A percentile compares a stretch with the other conserved stretches of the same genome.
Evolutionary conservation across 2,797 vertebrate genomes (phyloP).

Genomic region (Sylvilagus floridanus): DNA sequence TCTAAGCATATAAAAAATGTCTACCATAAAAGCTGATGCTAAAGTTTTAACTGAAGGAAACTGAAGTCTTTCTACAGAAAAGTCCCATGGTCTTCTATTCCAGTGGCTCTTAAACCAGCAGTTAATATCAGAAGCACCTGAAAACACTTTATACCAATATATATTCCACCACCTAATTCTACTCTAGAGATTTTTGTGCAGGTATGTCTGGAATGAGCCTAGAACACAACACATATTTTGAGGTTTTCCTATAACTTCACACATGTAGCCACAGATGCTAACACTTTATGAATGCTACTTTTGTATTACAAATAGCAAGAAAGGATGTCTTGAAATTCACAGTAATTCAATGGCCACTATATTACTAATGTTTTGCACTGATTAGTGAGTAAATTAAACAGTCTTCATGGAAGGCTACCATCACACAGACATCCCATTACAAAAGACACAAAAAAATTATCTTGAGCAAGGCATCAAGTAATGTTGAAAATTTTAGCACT

Average conservation of each 20-base stretch:
- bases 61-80: not conserved
- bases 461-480: constrained; percentile 34
- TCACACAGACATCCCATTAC: constrained; percentile 9
- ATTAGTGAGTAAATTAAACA: constrained; percentile 32
- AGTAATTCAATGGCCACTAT: constrained; percentile 30
- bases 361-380: constrained; percentile 1
- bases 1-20: constrained; percentile 5
- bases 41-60: constrained; percentile 26
- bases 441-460: constrained; percentile 22
- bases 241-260: constrained; percentile 52
- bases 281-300: not conserved
- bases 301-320: not conserved
- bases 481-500: not conserved
- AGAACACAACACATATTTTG: not conserved
- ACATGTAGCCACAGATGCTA: not conserved
- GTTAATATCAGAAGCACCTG: constrained; percentile 8
- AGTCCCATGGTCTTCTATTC: not conserved
- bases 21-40: not conserved
- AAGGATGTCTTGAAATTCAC: constrained; percentile 22
- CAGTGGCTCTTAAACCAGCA: not conserved
- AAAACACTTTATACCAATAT: not conserved
- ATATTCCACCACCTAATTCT: not conserved
- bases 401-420: constrained; percentile 19
- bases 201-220: not conserved
- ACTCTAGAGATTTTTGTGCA: not conserved